A percentile compares a stretch with the other conserved stretches of the same genome.
Conservation (phyloP, 2,113 vertebrate genomes). For the Pao palembangensis region DNA sequence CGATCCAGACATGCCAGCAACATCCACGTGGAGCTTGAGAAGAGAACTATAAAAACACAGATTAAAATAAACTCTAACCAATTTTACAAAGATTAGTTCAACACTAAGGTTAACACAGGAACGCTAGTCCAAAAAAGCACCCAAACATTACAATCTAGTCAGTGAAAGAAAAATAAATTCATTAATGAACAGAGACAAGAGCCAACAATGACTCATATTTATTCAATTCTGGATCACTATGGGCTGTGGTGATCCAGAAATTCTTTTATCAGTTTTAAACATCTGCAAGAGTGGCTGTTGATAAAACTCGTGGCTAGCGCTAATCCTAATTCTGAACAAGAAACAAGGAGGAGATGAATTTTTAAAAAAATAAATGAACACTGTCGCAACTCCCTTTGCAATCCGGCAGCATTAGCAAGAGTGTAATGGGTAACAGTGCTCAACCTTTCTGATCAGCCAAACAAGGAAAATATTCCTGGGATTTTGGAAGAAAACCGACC, state of each 20-base stretch:
- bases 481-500: not conserved
- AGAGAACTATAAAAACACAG: slow-evolving; percentile 9
- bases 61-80: too few relatives aligned
- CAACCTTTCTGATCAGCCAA: too few relatives aligned
- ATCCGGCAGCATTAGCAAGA: too few relatives aligned
- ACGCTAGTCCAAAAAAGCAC: too few relatives aligned
- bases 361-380: not conserved
- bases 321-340: not conserved
- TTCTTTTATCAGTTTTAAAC: not conserved
- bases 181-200: too few relatives aligned
- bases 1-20: slow-evolving; percentile 61
- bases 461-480: not conserved
- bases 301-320: too few relatives aligned
- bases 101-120: too few relatives aligned
- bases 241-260: slow-evolving; percentile 77
- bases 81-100: too few relatives aligned
- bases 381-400: not conserved
- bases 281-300: not conserved
- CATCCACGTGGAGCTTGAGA: slow-evolving; percentile 75
- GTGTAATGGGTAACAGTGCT: too few relatives aligned
- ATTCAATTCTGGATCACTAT: slow-evolving; percentile 58
- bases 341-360: not conserved
- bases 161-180: too few relatives aligned
- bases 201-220: too few relatives aligned
- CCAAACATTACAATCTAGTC: too few relatives aligned